Base-by-base conservation (phyloP, 2,113 vertebrate genomes). In the Misgurnus mizolepis region DNA sequence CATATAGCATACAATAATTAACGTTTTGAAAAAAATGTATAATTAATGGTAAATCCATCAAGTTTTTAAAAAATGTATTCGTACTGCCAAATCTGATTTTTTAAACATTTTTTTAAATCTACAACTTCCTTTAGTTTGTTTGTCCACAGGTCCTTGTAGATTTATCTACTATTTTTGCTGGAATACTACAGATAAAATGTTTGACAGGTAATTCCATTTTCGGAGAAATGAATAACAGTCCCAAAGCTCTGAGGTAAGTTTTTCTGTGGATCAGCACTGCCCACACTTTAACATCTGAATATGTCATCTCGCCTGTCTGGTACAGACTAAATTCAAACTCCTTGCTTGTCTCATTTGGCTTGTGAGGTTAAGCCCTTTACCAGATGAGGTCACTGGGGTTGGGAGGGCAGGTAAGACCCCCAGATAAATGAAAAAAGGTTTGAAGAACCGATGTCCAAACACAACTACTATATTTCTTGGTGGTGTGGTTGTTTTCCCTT, bases 261-360 rank as follows among this genome's bases (percentile, higher is more conserved):
- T 70, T 80, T 87, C 67, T 86, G 70, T 79, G 49, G 81, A 83
- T 73, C 80, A 81, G 64, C 41, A 47, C 45, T 5, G 66, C 49
- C 10, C 18, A 27, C 34, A 65, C 64, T 70, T 70, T 18, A 80
- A 82, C 84, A 71, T 88, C 86, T 86, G 67, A 67, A 73, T 49
- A n/a, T 85, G 80, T 87, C 86, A 88, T 90, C 80, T 80, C 83
- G 76, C 45, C 83, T 77, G 80, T 88, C 85, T 89, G 68, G 9
- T 49, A 60, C 39, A 0, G 2, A 83, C 82, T 84, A 69, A 82
- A 50, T 78, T 87, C 71, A 86, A 79, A 81, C 81, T 15, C 86
- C 81, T 71, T 41, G 71, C 81, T 88, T 88, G 81, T 88, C 88
- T 86, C 43, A 75, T 71, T 77, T 17, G 72, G 61, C 76, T 70